phyloP scores from a whole-genome alignment of 2,797 vertebrate genomes.

The Acipenser transmontanus region DNA sequence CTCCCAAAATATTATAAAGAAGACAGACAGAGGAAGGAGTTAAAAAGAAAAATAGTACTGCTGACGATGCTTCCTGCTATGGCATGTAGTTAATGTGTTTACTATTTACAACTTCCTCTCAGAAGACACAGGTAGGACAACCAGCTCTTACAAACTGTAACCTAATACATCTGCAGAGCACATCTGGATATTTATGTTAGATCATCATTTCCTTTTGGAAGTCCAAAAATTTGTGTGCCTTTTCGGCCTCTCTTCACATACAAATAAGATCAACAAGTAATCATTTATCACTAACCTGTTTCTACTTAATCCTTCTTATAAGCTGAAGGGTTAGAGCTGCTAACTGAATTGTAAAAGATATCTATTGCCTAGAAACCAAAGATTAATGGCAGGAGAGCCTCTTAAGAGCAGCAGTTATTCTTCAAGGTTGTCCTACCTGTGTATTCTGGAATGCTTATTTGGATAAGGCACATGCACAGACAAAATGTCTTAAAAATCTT shows the following conservation, averaged over 20 bases:
- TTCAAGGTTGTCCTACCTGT: neutral
- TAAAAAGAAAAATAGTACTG: no score
- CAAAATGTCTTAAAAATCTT: no score
- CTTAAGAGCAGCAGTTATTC: neutral
- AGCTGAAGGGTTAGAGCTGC: no score
- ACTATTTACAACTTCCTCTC: slow-evolving; percentile 56
- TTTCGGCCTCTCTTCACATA: slow-evolving; percentile 50
- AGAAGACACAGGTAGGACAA: slow-evolving; percentile 54
- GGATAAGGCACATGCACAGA: no score
- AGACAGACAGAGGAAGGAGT: no score
- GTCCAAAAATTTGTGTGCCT: slow-evolving; percentile 69
- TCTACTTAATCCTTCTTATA: no score
- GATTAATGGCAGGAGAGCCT: no score
- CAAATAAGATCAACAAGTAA: slow-evolving; percentile 43
- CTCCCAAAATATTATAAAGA: no score
- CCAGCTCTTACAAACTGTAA: slow-evolving; percentile 54
- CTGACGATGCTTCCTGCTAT: slow-evolving; percentile 21
- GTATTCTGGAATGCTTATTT: neutral
- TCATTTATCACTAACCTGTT: slow-evolving; percentile 15
- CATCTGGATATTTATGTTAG: slow-evolving; percentile 75
- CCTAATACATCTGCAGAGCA: slow-evolving; percentile 65
- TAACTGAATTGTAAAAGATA: no score
- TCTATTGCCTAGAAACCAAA: no score
- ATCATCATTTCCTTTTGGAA: slow-evolving; percentile 75
- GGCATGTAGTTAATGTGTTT: slow-evolving; percentile 39